Evolutionary conservation across 2,888 invertebrate species (phyloP), one percentile per base, ranked within the genome.

Genomic region (Apomyelois bistriatella): DNA sequence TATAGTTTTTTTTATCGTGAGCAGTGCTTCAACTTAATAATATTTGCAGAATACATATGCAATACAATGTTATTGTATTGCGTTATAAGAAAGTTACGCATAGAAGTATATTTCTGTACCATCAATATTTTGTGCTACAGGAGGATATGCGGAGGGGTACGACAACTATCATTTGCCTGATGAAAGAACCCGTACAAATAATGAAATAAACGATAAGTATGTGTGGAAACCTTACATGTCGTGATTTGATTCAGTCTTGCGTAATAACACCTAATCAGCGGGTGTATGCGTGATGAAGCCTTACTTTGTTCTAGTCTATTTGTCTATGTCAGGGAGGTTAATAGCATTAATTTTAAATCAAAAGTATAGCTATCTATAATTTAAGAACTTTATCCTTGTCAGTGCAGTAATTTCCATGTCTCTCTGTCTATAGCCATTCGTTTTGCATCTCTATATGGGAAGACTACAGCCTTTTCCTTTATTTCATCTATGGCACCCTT

Each of bases 101-200:
- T n/a, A n/a, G 4, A 10, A 36, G n/a, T n/a, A n/a, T 36, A 3
- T 22, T 22, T 22, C 22, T 22, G 3, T 22, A 22, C 22, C 2
- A 36, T 36, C n/a, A 1, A n/a, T 3, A 36, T n/a, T 3, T 9
- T 36, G n/a, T n/a, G 12, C 3, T 10, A 12, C 6, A 42, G 22
- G 22, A 22, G 22, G 22, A 22, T 2, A 22, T 22, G 22, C 22
- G 22, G 22, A 22, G 22, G 22, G 22, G 22, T 5, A 22, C 22
- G 22, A 22, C 30, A 46, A 46, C 46, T 46, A 46, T 28, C 46
- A 46, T 46, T 46, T 46, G 32, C 46, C 46, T 46, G 30, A 46
- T 46, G 22, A 46, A 43, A 46, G 46, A 46, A 28, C 46, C 46
- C 46, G 46, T 46, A 46, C 15, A 46, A 46, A 46, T 46, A 46